Evolutionary conservation across 2,797 vertebrate species (phyloP).

Genomic region (Crenuchus spilurus): DNA sequence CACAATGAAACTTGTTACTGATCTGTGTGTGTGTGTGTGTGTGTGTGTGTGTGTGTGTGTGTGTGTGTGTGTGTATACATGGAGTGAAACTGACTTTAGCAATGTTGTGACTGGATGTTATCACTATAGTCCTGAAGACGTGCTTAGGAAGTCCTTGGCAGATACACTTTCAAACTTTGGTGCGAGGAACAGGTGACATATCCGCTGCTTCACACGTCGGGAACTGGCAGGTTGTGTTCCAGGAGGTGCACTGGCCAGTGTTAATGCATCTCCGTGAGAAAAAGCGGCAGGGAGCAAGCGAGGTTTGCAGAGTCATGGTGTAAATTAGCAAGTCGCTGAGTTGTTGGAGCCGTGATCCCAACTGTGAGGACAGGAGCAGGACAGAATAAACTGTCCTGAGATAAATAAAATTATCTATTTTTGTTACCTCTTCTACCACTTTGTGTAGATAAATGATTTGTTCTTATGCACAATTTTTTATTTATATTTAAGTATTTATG

Average conservation of each 20-base stretch:
- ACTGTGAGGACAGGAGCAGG: background rate
- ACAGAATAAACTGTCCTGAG: conserved; percentile 7
- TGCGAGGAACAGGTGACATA: conserved; percentile 57
- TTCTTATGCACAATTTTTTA: no score
- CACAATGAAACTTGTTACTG: no score
- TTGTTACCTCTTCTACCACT: no score
- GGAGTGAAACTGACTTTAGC: background rate
- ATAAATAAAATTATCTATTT: no score
- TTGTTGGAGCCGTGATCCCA: background rate
- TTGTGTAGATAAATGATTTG: no score
- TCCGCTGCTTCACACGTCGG: conserved; percentile 44
- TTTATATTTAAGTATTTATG: no score
- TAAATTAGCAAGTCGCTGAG: conserved; percentile 33
- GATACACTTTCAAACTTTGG: conserved; percentile 17
- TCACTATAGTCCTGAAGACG: conserved; percentile 5
- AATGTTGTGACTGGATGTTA: conserved; percentile 17
- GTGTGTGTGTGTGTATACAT: background rate
- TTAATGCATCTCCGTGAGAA: conserved; percentile 51
- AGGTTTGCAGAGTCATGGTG: conserved; percentile 51
- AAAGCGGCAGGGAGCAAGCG: conserved; percentile 17
- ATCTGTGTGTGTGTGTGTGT: no score
- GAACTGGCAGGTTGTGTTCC: conserved; percentile 50
- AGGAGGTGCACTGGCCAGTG: conserved; percentile 26
- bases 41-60: no score
- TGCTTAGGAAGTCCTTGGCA: conserved; percentile 45